These are phyloP conservation scores for Pungitius pungitius DNA, from an alignment of 2,113 vertebrate species.

Conservation along the genomic window DNA sequence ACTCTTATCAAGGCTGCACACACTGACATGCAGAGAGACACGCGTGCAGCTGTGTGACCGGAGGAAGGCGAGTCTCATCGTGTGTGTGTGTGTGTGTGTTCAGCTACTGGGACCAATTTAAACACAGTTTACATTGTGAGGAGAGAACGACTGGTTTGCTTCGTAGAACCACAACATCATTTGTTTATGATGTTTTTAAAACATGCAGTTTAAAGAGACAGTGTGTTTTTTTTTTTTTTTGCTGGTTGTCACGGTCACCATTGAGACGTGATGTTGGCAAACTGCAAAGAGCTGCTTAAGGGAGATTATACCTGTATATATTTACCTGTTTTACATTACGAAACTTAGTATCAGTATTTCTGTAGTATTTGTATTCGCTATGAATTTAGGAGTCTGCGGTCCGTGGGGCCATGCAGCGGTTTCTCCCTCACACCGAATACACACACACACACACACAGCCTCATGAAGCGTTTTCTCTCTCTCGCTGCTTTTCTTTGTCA, in stretches of 20 bases:
- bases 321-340: no score
- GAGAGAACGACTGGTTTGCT: not conserved
- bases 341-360: no score
- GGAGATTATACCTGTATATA: no score
- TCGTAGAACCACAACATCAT: not conserved
- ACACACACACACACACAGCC: conserved; percentile 47
- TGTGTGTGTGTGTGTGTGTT: no score
- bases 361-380: no score
- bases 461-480: conserved; percentile 5
- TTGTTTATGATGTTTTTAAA: conserved; percentile 12
- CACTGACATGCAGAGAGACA: conserved; percentile 24
- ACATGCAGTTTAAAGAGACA: not conserved
- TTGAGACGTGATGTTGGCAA: not conserved
- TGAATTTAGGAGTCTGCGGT: no score
- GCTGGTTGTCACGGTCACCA: not conserved
- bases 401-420: conserved; percentile 44
- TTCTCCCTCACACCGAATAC: conserved; percentile 59
- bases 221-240: not conserved
- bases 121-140: conserved; percentile 35
- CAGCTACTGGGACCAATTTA: conserved; percentile 42
- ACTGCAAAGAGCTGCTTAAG: not conserved
- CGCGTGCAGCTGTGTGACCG: conserved; percentile 20
- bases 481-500: conserved; percentile 30
- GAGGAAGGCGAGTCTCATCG: conserved; percentile 56
- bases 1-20: conserved; percentile 21